phyloP scores from a whole-genome alignment of 2,888 invertebrate species.

The Sarcophaga carnaria region DNA sequence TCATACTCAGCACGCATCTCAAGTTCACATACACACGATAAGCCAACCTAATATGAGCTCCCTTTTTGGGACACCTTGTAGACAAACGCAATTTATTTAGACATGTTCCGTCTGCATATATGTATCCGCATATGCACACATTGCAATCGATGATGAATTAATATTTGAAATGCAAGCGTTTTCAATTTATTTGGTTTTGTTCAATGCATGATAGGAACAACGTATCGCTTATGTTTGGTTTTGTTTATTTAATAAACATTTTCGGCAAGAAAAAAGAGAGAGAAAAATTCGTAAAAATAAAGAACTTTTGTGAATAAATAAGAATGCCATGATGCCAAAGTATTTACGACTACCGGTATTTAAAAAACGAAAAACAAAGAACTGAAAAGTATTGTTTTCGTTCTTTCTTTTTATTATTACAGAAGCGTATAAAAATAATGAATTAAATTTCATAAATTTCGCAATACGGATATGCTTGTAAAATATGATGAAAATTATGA shows the following conservation, averaged over 20 bases:
- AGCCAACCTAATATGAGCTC: too few species aligned
- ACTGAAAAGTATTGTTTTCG: background rate
- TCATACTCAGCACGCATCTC: too few species aligned
- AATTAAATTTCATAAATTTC: background rate
- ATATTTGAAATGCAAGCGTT: background rate
- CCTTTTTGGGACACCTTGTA: too few species aligned
- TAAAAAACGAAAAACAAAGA: constrained; percentile 4
- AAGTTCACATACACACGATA: too few species aligned
- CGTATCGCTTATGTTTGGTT: background rate
- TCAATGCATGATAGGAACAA: too few species aligned
- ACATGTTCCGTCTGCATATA: background rate
- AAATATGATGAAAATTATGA: too few species aligned
- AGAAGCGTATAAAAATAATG: background rate
- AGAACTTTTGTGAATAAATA: constrained; percentile 48
- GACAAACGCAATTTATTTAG: background rate
- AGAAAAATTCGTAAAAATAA: constrained; percentile 26
- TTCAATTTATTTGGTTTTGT: background rate
- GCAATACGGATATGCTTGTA: too few species aligned
- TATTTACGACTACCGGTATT: constrained; percentile 62
- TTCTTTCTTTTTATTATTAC: background rate
- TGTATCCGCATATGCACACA: background rate
- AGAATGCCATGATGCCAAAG: constrained; percentile 48
- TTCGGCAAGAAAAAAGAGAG: background rate
- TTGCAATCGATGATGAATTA: background rate
- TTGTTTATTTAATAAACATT: constrained; percentile 56